These are phyloP conservation scores for Caenorhabditis plicata DNA, from an alignment of 2,888 invertebrate genomes.

Conservation along the genomic window DNA sequence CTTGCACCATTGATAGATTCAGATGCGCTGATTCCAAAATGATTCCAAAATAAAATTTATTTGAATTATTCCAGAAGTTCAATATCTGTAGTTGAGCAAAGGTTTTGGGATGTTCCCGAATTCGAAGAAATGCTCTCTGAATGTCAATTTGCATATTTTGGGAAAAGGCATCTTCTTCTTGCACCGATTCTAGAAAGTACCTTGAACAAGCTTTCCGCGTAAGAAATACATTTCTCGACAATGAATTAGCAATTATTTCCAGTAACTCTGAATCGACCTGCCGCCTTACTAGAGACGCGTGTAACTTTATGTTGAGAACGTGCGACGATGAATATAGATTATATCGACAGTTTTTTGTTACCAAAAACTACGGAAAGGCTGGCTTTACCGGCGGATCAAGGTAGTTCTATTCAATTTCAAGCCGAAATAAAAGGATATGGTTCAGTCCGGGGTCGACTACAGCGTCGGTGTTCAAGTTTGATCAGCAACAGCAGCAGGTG, in stretches of 20 bases:
- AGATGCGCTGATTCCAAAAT: no score
- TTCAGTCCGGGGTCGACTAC: constrained; percentile 23
- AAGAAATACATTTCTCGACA: constrained; percentile 4
- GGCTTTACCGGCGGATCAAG: constrained; percentile 2
- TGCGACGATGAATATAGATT: constrained; percentile 91
- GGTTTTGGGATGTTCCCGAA: constrained; percentile 54
- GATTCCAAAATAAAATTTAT: background rate
- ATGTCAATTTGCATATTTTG: constrained; percentile 61
- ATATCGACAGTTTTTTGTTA: constrained; percentile 85
- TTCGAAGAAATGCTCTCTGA: constrained; percentile 61
- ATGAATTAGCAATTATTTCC: background rate
- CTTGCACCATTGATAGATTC: no score
- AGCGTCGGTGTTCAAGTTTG: constrained; percentile 21
- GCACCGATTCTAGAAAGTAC: constrained; percentile 59
- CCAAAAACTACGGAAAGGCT: constrained; percentile 1
- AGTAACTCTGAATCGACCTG: constrained; percentile 55
- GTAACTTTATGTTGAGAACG: constrained; percentile 86
- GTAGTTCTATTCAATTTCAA: no score
- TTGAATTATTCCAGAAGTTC: constrained; percentile 41
- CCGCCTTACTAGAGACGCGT: constrained; percentile 75
- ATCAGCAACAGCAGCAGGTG: constrained; percentile 18
- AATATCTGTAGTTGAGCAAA: constrained; percentile 55
- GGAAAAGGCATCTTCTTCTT: constrained; percentile 53
- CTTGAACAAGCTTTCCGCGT: constrained; percentile 42
- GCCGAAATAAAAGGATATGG: no score